These are phyloP conservation scores for Myrmecophaga tridactyla DNA, from an alignment of 2,113 vertebrate genomes.

Conservation along the genomic window DNA sequence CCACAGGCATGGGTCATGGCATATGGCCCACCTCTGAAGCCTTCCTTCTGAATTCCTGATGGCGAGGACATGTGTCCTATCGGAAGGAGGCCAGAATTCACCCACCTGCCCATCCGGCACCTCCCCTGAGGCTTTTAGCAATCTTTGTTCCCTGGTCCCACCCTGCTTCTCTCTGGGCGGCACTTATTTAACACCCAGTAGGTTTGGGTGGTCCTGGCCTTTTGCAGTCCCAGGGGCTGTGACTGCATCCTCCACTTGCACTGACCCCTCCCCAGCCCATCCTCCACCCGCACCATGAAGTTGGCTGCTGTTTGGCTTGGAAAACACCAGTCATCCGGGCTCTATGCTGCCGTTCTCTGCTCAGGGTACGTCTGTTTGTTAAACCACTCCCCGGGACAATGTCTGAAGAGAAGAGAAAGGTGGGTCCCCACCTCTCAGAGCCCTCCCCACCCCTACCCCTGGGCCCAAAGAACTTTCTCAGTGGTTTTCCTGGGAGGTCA, in stretches of 20 bases:
- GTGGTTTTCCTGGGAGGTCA: neutral
- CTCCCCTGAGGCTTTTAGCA: neutral
- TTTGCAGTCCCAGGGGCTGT: neutral
- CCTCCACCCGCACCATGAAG: neutral
- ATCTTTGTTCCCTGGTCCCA: neutral
- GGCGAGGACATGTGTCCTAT: neutral
- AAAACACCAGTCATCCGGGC: neutral
- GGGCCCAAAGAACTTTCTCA: no score
- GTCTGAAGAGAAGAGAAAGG: neutral
- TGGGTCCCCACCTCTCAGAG: fast-evolving
- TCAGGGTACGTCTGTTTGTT: neutral
- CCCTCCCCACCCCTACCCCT: no score
- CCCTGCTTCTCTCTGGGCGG: neutral
- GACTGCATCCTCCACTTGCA: neutral
- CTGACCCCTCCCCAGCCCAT: fast-evolving
- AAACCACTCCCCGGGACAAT: fast-evolving
- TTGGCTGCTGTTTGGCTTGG: neutral
- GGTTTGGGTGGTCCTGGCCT: fast-evolving
- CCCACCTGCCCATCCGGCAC: no score
- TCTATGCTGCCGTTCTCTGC: neutral
- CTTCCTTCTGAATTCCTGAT: neutral
- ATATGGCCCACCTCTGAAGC: fast-evolving
- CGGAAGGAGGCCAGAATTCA: fast-evolving
- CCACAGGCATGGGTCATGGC: fast-evolving
- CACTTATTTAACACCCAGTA: fast-evolving